Conservation (phyloP, 2,797 vertebrate genomes). For the Amblyraja radiata region DNA sequence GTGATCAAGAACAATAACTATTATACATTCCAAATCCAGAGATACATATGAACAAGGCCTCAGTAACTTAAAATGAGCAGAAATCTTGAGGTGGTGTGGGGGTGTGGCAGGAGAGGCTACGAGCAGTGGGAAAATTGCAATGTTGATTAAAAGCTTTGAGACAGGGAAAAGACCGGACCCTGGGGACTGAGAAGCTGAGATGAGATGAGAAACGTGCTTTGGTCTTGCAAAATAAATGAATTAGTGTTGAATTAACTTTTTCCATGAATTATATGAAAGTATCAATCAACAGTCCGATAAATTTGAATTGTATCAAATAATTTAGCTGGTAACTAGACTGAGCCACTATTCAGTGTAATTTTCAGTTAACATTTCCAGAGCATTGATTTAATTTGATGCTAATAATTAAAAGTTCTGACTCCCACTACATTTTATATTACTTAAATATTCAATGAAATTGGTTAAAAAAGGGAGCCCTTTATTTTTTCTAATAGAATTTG, state of each 20-base stretch:
- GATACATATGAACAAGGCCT: not conserved
- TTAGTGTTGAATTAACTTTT: slow-evolving; percentile 2
- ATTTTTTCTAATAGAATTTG: not conserved
- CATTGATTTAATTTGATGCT: not conserved
- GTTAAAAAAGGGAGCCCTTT: not conserved
- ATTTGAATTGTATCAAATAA: not conserved
- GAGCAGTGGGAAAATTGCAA: not conserved
- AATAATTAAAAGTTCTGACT: slow-evolving; percentile 18
- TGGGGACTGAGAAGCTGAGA: not conserved
- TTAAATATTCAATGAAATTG: not conserved
- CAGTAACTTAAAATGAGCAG: too few relatives aligned
- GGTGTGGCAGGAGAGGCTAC: not conserved
- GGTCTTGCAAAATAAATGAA: not conserved
- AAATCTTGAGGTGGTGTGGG: not conserved
- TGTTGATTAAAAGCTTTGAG: not conserved
- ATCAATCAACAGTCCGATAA: slow-evolving; percentile 13
- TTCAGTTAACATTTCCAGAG: not conserved
- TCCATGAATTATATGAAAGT: slow-evolving; percentile 4
- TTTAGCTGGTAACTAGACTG: not conserved
- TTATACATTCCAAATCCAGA: not conserved
- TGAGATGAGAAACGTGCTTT: not conserved
- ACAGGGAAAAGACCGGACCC: not conserved
- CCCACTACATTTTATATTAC: not conserved
- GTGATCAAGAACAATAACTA: not conserved
- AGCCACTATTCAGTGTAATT: not conserved